A percentile compares a stretch with the other conserved stretches of the same genome.
Evolutionary conservation across 2,797 vertebrate genomes (phyloP).

Genomic region (Nyctibius grandis): DNA sequence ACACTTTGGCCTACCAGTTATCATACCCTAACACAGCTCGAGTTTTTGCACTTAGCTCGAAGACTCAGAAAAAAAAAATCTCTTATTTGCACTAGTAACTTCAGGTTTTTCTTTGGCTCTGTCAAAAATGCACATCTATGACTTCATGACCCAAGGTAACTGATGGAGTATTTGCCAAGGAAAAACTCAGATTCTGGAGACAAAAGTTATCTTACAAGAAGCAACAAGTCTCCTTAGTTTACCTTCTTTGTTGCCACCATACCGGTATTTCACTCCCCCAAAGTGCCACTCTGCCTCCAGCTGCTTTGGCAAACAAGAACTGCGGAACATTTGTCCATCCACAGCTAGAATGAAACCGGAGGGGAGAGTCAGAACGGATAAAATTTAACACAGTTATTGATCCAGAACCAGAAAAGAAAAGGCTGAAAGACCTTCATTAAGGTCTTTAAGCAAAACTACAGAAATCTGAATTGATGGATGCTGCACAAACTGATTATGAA

Average conservation of each 20-base stretch:
- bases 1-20: not conserved
- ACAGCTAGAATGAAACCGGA: constrained; percentile 56
- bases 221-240: constrained; percentile 39
- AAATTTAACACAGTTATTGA: not conserved
- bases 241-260: constrained; percentile 94
- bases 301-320: constrained; percentile 92
- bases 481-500: not conserved
- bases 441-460: not conserved
- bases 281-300: constrained; percentile 91
- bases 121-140: not conserved
- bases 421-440: not conserved
- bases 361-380: not conserved
- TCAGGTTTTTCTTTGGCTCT: not conserved
- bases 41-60: not conserved
- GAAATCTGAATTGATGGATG: not conserved
- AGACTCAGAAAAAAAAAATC: not conserved
- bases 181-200: not conserved
- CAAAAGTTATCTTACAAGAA: not conserved
- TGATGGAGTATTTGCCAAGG: not conserved
- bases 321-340: constrained; percentile 84
- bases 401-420: not conserved
- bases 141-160: not conserved
- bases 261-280: constrained; percentile 88
- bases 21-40: not conserved
- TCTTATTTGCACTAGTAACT: not conserved